A percentile compares a stretch with the other conserved stretches of the same genome.
phyloP scores from a whole-genome alignment of 2,797 vertebrate species.

The Staurois parvus region DNA sequence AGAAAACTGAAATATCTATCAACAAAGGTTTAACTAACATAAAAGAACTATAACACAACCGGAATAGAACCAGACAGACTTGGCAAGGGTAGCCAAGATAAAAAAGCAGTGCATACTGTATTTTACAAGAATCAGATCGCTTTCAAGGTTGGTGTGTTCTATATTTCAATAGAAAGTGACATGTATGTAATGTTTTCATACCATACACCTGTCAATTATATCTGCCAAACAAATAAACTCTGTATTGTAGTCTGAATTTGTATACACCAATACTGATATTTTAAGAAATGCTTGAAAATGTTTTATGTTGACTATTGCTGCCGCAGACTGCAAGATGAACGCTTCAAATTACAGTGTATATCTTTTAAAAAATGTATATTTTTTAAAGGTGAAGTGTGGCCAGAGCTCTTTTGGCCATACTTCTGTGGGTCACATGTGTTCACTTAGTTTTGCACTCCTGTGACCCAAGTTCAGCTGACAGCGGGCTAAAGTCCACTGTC shows the following conservation, averaged over 20 bases:
- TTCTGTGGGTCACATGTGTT: too few species aligned
- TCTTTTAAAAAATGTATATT: too few species aligned
- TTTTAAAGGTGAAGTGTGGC: too few species aligned
- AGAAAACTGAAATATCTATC: constrained; percentile 25
- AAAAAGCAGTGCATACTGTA: neutral
- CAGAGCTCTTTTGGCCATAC: too few species aligned
- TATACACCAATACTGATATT: neutral
- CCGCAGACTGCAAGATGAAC: too few species aligned
- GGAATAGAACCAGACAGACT: constrained; percentile 10
- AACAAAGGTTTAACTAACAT: constrained; percentile 24
- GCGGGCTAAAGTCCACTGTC: too few species aligned
- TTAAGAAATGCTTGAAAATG: too few species aligned
- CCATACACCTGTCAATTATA: neutral
- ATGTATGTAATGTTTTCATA: neutral
- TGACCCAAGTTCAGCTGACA: too few species aligned
- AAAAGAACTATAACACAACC: constrained; percentile 7
- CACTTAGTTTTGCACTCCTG: too few species aligned
- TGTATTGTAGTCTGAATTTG: neutral
- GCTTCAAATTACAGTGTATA: too few species aligned
- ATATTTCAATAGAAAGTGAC: neutral
- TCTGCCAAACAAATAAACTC: neutral
- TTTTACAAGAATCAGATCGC: neutral
- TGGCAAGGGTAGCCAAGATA: neutral
- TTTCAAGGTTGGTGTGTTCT: neutral
- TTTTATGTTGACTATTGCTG: too few species aligned